These are phyloP conservation scores for Pavo muticus DNA, from an alignment of 2,113 vertebrate species.

Conservation along the genomic window DNA sequence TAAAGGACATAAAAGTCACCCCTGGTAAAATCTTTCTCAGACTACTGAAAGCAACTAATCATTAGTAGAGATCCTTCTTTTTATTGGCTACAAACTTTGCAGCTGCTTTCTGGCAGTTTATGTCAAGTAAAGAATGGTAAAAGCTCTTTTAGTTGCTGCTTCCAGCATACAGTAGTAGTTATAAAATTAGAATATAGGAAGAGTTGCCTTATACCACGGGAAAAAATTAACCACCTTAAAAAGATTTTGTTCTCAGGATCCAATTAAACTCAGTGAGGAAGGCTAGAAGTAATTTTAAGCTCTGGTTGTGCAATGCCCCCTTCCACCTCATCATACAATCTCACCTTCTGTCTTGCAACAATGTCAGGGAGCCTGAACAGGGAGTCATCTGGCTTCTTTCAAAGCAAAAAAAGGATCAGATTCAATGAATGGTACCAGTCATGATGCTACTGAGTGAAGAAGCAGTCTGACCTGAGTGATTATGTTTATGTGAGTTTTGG, in stretches of 20 bases:
- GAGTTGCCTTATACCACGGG: background rate
- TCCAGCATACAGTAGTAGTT: background rate
- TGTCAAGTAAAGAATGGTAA: background rate
- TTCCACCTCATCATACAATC: background rate
- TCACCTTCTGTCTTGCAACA: background rate
- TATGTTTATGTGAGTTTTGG: slow-evolving; percentile 31
- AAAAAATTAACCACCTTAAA: background rate
- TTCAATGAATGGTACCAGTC: background rate
- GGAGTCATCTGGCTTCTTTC: background rate
- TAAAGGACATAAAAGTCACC: background rate
- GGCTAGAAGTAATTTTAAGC: background rate
- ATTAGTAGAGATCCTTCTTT: background rate
- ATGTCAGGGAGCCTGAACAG: background rate
- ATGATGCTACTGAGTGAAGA: background rate
- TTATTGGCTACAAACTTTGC: background rate
- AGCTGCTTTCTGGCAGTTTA: background rate
- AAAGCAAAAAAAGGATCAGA: background rate
- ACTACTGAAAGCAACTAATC: background rate
- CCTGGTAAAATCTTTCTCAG: background rate
- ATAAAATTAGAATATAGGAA: background rate
- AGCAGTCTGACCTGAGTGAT: background rate
- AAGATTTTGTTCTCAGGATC: background rate
- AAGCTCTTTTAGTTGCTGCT: background rate
- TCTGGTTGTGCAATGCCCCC: background rate
- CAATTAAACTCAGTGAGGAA: background rate